These are phyloP conservation scores for Watsonalla cultraria DNA, from an alignment of 2,888 invertebrate species.

Conservation along the genomic window DNA sequence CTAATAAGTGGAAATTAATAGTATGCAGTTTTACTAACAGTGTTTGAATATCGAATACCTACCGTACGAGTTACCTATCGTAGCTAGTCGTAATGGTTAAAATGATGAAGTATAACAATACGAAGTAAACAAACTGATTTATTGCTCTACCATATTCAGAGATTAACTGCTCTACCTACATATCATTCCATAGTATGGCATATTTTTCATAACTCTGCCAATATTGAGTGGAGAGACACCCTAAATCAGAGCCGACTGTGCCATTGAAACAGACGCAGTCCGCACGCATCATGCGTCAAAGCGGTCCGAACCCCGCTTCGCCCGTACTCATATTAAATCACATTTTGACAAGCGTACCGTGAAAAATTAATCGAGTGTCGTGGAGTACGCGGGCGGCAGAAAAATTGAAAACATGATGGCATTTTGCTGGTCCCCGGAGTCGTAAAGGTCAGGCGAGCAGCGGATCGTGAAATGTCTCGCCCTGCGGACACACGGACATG, in stretches of 20 bases:
- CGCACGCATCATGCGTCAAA: constrained; percentile 68
- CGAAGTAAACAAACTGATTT: too few species aligned
- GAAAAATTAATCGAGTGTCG: constrained; percentile 78
- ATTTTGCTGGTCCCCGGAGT: constrained; percentile 68
- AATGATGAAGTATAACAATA: too few species aligned
- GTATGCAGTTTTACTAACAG: too few species aligned
- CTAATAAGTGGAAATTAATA: too few species aligned
- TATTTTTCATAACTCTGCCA: too few species aligned
- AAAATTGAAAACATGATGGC: constrained; percentile 70
- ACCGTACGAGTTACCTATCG: too few species aligned
- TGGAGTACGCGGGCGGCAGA: constrained; percentile 58
- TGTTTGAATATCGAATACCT: too few species aligned
- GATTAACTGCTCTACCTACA: too few species aligned
- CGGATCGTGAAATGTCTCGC: constrained; percentile 72
- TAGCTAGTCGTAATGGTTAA: too few species aligned
- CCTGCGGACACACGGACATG: constrained; percentile 32
- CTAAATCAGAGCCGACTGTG: not conserved
- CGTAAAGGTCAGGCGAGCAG: constrained; percentile 70
- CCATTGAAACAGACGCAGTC: constrained; percentile 26
- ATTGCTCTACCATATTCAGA: too few species aligned
- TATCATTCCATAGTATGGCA: too few species aligned
- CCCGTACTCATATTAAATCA: constrained; percentile 58
- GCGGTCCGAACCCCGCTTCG: constrained; percentile 56
- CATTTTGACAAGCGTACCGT: constrained; percentile 78
- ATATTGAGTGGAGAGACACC: too few species aligned